A percentile compares a stretch with the other conserved stretches of the same genome.
These are phyloP conservation scores for Lumbricus terrestris DNA, from an alignment of 2,888 invertebrate species.

Conservation along the genomic window DNA sequence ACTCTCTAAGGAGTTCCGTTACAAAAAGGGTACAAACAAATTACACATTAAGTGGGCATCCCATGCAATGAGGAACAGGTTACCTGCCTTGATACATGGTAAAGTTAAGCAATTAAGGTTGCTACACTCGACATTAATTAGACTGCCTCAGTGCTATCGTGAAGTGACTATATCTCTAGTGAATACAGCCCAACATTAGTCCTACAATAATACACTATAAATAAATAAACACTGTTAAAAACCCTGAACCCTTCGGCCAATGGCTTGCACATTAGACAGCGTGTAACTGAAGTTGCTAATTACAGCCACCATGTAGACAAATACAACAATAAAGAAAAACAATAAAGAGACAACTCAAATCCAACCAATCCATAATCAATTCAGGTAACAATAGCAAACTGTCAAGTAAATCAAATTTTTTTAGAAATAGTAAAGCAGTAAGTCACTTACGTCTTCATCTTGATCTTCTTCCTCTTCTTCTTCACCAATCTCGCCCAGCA, in stretches of 20 bases:
- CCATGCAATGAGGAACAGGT: background rate
- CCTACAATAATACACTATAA: background rate
- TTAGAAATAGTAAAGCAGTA: background rate
- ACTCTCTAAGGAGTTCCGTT: background rate
- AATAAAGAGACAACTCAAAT: background rate
- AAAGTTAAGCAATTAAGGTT: background rate
- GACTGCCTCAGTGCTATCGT: background rate
- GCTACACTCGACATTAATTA: background rate
- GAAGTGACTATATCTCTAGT: background rate
- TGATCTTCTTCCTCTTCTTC: conserved; percentile 43
- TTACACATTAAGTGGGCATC: background rate
- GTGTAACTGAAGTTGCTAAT: too few species aligned
- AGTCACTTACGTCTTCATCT: conserved; percentile 28
- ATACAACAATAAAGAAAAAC: background rate
- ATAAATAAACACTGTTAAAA: too few species aligned
- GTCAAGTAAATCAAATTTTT: background rate
- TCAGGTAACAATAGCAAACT: background rate
- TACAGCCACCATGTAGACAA: background rate
- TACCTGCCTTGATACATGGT: background rate
- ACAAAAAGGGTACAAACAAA: background rate
- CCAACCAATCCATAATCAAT: background rate
- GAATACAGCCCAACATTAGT: background rate
- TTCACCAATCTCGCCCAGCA: conserved; percentile 59
- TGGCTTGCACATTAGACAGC: too few species aligned
- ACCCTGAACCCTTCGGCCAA: too few species aligned